Conservation (phyloP, 2,797 vertebrate species). For the Vultur gryphus region DNA sequence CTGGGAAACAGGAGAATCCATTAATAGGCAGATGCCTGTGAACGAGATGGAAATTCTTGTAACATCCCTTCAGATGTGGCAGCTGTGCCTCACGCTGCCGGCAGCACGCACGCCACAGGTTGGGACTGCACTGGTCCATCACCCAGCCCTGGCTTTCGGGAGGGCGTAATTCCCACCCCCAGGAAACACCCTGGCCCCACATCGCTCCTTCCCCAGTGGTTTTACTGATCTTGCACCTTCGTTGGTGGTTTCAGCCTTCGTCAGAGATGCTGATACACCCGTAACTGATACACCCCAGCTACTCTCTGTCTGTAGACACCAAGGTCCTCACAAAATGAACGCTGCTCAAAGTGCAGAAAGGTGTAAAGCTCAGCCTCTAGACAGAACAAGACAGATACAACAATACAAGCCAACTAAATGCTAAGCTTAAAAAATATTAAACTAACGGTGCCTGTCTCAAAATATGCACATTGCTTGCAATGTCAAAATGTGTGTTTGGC, state of each 20-base stretch:
- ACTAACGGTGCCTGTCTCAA: not conserved
- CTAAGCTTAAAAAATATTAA: not conserved
- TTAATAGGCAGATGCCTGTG: not conserved
- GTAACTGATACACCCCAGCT: not conserved
- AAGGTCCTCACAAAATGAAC: not conserved
- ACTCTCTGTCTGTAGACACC: too few relatives aligned
- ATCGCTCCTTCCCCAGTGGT: not conserved
- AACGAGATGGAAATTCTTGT: not conserved
- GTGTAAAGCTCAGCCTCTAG: not conserved
- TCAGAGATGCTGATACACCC: not conserved
- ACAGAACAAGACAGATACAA: too few relatives aligned
- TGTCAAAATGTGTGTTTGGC: too few relatives aligned
- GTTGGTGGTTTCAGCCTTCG: not conserved
- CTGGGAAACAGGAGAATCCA: not conserved
- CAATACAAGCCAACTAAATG: not conserved
- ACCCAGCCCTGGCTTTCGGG: not conserved
- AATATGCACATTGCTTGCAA: not conserved
- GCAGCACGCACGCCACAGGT: not conserved
- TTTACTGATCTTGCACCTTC: not conserved
- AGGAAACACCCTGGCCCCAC: not conserved
- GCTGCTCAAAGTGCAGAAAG: not conserved
- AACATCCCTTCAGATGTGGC: not conserved
- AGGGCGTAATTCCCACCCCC: not conserved
- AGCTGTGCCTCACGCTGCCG: not conserved
- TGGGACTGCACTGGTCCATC: not conserved